Base-by-base conservation (phyloP, 2,797 vertebrate genomes). In the Agapornis canus region DNA sequence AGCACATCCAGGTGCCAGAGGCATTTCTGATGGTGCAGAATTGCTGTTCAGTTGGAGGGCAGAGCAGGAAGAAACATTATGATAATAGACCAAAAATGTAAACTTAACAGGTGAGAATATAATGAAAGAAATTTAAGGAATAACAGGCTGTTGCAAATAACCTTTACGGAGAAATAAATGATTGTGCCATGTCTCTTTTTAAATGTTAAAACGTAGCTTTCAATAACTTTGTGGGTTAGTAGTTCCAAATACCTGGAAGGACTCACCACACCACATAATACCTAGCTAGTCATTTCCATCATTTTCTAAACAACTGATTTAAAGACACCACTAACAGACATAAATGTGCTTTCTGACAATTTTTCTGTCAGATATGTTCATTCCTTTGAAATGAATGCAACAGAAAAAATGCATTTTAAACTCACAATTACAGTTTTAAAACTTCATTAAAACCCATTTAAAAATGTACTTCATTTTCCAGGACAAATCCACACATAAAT, bases 1-100 rank as follows among this genome's bases (percentile, higher is more conserved):
- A 25, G n/a, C 56, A 68, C 31, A 13, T 8, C 10, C 39, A 10
- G 18, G 75, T 1, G 2, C 59, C 11, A 5, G n/a, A 51, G 60
- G 18, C 0, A 0, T 32, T 85, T 40, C 57, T 0, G 0, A 35
- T 1, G 1, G 10, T 0, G 10, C 11, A 29, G 20, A 10, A 2
- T 1, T 40, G 20, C 31, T 70, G 29, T 5, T 66, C 48, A 39
- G 43, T 10, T 60, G 72, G 3, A 77, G 27, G 22, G 47, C 22
- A 32, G 71, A 75, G 31, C 1, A 4, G 22, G 27, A 29, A 9
- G 40, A 40, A 78, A 61, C 22, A 26, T 9, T 9, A 1, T 2
- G 1, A 2, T 7, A 85, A 49, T 0, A 3, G 35, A 49, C 6
- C 13, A 64, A 73, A 90, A 71, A 10, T 0, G 2, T 32, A 54